A percentile compares a stretch with the other conserved stretches of the same genome.
These are phyloP conservation scores for Drosophila subsilvestris DNA, from an alignment of 2,888 invertebrate genomes.

Conservation along the genomic window DNA sequence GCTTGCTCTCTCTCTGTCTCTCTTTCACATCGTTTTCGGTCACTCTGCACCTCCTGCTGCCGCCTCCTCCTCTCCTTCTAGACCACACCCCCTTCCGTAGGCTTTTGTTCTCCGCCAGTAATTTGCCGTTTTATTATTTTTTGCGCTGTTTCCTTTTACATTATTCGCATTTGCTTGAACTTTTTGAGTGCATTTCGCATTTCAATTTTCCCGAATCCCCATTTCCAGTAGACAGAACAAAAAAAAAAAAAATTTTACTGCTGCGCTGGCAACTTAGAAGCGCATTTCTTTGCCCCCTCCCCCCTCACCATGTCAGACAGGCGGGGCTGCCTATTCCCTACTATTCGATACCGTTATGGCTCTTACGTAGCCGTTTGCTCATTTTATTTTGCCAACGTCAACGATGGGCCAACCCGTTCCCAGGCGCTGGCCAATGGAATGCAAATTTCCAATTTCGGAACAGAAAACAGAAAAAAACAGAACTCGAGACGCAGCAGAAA, in stretches of 20 bases:
- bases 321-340: conserved; percentile 33
- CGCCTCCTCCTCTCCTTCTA: conserved; percentile 10
- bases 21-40: conserved; percentile 9
- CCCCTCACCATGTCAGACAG: not conserved
- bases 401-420: conserved; percentile 19
- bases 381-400: conserved; percentile 35
- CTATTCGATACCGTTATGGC: conserved; percentile 27
- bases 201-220: conserved; percentile 30
- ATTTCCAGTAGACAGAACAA: not conserved
- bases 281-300: conserved; percentile 1
- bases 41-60: not conserved
- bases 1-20: not conserved
- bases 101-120: conserved; percentile 56
- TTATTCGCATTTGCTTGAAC: conserved; percentile 40
- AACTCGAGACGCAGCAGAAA: conserved; percentile 17
- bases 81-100: conserved; percentile 41
- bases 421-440: conserved; percentile 19
- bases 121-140: conserved; percentile 33
- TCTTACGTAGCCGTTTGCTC: conserved; percentile 25
- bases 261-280: conserved; percentile 51
- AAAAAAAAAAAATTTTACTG: conserved; percentile 26
- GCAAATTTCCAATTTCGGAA: conserved; percentile 32
- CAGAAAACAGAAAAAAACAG: not conserved
- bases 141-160: conserved; percentile 34
- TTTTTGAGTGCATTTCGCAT: conserved; percentile 19